Evolutionary conservation across 2,113 vertebrate genomes (phyloP), one percentile per base, ranked within the genome.

Genomic region (Desmodus rotundus): DNA sequence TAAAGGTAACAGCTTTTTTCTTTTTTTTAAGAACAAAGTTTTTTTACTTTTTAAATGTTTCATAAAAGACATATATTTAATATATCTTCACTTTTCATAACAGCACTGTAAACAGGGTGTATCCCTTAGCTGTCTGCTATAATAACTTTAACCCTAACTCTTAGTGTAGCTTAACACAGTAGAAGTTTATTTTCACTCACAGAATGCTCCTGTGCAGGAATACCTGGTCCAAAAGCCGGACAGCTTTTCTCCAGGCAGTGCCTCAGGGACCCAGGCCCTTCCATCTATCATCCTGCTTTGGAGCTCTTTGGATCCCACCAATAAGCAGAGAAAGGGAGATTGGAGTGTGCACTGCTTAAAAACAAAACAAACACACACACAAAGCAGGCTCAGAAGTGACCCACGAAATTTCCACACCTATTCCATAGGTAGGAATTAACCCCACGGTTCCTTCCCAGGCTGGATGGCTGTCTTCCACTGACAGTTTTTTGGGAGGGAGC

Each of bases 1-100:
- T 94, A 99, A 99, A 99, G 99, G 99, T 99, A 98, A 97, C 5
- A 0, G 0, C 31, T n/a, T 19, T 45, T 14, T 73, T 92, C 9
- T 78, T 68, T 41, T 38, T 97, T 87, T 70, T 67, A 61, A 87
- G 33, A 89, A 82, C 20, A 80, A 33, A 54, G 15, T 91, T 85
- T 33, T 68, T 78, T 54, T 43, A 43, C 26, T 70, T 95, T 87
- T 63, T 26, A 91, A 80, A 31, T 83, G 26, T 84, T 70, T 65
- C n/a, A 10, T 58, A 61, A 81, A 94, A 85, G 76, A 87, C 56
- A 11, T 87, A 36, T 47, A 70, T 24, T 78, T 88, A 67, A 13
- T 33, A 77, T 88, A 54, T 15, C 41, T 52, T 89, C 33, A 54
- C 26, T 77, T 7, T 72, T 87, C 16, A 8, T 43, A 77, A 82